A percentile compares a stretch with the other conserved stretches of the same genome.
phyloP scores from a whole-genome alignment of 2,888 invertebrate genomes.

The Tinea semifulvella region DNA sequence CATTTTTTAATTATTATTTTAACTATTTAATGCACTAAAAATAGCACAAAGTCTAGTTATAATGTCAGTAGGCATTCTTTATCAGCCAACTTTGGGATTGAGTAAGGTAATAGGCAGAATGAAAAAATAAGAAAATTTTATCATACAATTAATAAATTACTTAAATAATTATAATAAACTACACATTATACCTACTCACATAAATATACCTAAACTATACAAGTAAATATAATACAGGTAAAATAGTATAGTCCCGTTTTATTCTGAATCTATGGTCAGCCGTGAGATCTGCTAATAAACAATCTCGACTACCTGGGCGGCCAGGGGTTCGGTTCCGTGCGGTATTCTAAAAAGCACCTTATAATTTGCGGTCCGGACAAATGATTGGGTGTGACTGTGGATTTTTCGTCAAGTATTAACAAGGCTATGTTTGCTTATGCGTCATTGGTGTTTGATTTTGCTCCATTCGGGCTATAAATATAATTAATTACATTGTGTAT shows the following conservation, averaged over 20 bases:
- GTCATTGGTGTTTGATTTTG: background rate
- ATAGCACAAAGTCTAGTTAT: no score
- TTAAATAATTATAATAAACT: no score
- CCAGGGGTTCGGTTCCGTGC: slow-evolving; percentile 20
- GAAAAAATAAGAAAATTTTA: background rate
- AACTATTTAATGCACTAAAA: no score
- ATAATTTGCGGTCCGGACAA: slow-evolving; percentile 25
- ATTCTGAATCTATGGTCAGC: background rate
- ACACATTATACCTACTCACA: background rate
- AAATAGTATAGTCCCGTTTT: background rate
- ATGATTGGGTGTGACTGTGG: slow-evolving; percentile 25
- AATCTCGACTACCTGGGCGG: slow-evolving; percentile 26
- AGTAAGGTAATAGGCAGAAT: no score
- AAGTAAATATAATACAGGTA: background rate
- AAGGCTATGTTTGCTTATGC: background rate
- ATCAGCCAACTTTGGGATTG: no score
- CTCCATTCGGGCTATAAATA: no score
- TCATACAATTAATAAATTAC: no score
- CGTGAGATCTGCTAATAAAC: slow-evolving; percentile 1
- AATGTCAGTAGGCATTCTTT: no score
- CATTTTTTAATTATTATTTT: no score
- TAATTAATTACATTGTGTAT: no score
- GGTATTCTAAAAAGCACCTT: slow-evolving; percentile 2
- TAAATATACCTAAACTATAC: background rate
- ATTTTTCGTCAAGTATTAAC: slow-evolving; percentile 17